These are phyloP conservation scores for Bathynomus jamesi DNA, from an alignment of 1,140 invertebrate species.

Conservation along the genomic window DNA sequence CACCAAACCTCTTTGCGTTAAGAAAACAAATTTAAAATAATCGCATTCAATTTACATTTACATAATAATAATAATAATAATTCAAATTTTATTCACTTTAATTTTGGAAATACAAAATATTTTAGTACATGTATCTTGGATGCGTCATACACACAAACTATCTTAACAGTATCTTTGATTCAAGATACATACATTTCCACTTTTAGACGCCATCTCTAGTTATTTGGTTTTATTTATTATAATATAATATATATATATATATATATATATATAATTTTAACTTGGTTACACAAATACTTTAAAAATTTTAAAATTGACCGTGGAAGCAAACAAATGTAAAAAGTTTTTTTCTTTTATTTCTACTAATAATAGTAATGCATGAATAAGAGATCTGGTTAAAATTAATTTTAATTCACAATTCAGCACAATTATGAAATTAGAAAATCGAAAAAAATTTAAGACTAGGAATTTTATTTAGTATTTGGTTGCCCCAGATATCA, in stretches of 20 bases:
- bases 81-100: not conserved
- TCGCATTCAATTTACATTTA: not conserved
- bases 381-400: not conserved
- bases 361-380: too few species aligned
- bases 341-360: not conserved
- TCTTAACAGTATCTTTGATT: not conserved
- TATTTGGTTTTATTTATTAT: too few species aligned
- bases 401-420: not conserved
- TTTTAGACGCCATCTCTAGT: too few species aligned
- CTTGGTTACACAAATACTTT: too few species aligned
- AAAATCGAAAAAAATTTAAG: not conserved
- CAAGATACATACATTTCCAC: too few species aligned
- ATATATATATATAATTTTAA: too few species aligned
- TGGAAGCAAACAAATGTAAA: not conserved
- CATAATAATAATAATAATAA: not conserved
- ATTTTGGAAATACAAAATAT: not conserved
- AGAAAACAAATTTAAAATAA: not conserved
- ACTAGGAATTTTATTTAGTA: not conserved
- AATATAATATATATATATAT: too few species aligned
- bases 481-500: not conserved
- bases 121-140: not conserved
- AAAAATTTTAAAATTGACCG: too few species aligned
- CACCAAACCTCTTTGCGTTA: not conserved
- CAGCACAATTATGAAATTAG: not conserved
- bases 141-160: not conserved